phyloP scores from a whole-genome alignment of 2,797 vertebrate genomes.

The Channallabes apus region DNA sequence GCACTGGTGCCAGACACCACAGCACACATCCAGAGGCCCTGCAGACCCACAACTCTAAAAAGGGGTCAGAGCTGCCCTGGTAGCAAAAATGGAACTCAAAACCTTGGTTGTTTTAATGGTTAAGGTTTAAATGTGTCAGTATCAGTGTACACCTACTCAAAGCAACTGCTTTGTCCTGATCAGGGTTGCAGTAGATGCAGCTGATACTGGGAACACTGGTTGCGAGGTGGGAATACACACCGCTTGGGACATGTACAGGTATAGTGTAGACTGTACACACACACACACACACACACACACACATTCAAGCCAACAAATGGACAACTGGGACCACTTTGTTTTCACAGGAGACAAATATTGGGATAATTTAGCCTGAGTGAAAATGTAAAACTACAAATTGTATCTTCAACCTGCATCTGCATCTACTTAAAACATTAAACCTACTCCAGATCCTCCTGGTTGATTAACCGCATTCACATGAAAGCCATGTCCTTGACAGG shows the following conservation, averaged over 20 bases:
- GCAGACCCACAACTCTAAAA: too few species aligned
- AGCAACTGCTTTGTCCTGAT: background rate
- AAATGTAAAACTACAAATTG: background rate
- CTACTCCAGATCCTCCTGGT: background rate
- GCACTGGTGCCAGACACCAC: too few species aligned
- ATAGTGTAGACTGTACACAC: background rate
- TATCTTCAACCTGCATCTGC: background rate
- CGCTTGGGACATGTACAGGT: background rate
- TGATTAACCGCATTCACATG: background rate
- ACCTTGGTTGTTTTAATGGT: too few species aligned
- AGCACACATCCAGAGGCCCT: too few species aligned
- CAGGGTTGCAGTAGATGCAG: background rate
- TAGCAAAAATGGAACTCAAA: too few species aligned
- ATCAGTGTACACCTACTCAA: background rate
- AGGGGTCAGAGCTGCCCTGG: too few species aligned
- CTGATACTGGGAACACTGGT: background rate
- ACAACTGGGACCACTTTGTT: background rate
- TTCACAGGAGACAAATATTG: background rate
- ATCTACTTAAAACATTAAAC: background rate
- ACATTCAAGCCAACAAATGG: background rate
- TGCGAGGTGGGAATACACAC: background rate
- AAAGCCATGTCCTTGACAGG: constrained; percentile 49
- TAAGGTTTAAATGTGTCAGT: too few species aligned
- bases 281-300: background rate
- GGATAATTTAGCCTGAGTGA: background rate